Evolutionary conservation across 2,888 invertebrate genomes (phyloP), one percentile per base, ranked within the genome.

Genomic region (Lacanobia wlatinum): DNA sequence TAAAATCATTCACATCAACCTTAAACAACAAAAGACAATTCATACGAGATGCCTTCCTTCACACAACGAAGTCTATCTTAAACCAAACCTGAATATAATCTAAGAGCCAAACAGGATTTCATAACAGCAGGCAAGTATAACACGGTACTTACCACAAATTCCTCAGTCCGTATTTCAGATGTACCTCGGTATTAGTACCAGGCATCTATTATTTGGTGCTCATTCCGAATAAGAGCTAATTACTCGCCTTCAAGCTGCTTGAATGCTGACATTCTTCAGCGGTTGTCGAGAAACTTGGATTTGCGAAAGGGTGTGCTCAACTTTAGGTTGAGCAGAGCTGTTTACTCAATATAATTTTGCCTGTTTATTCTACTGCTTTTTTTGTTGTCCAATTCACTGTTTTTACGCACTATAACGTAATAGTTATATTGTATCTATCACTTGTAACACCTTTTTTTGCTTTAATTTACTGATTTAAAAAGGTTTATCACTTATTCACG

Each of bases 231-330:
- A 92, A 92, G 91, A 91, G 90, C 92, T 96, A 96, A 96, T 96
- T 95, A 94, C 92, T 95, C 92, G 91, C 91, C 91, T 94, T 94
- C 94, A 93, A 88, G 87, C 85, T 87, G 90, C 91, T 91, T 93
- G 93, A 93, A 93, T 91, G 90, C 94, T 94, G 92, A 92, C 95
- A 95, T 95, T 94, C 95, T 94, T 94, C 93, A 94, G 91, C 74
- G 92, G 92, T 90, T 83, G 78, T 79, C 59, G 68, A 64, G 82
- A 59, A 50, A 85, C 90, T 81, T 65, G 40, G 86, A 91, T 85
- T 77, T 82, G 10, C 21, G 84, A 90, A 88, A 23, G 0, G 9
- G 28, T 60, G 16, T 62, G 68, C 52, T 67, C 21, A 21, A 38
- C 16, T 40, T 48, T 18, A 48, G 8, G 48, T 53, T 21, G 21